Evolutionary conservation across 2,888 invertebrate genomes (phyloP).

Genomic region (Allolobophora icterica): DNA sequence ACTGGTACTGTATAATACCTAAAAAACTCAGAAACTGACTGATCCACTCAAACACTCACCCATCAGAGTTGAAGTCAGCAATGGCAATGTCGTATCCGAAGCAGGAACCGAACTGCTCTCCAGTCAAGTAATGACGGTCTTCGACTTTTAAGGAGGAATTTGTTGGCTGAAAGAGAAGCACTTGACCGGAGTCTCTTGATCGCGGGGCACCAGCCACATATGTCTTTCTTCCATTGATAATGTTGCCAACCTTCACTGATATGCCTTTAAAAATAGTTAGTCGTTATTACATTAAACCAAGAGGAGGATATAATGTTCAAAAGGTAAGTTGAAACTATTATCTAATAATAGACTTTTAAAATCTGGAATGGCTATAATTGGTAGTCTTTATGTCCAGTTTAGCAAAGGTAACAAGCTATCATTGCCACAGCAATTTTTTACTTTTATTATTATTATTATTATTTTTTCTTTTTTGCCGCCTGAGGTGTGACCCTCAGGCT

Average conservation of each 20-base stretch:
- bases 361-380: neutral
- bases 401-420: too few relatives aligned
- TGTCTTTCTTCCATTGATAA: conserved; percentile 35
- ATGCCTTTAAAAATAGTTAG: conserved; percentile 29
- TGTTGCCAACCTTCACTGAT: conserved; percentile 35
- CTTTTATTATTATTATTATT: too few relatives aligned
- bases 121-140: conserved; percentile 73
- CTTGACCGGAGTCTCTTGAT: conserved; percentile 84
- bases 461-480: too few relatives aligned
- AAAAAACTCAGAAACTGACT: too few relatives aligned
- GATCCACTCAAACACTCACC: conserved; percentile 69
- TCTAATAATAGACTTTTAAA: neutral
- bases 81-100: conserved; percentile 91
- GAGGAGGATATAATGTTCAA: neutral
- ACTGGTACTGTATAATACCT: too few relatives aligned
- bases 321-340: neutral
- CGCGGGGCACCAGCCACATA: conserved; percentile 90
- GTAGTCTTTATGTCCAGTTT: too few relatives aligned
- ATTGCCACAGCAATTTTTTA: too few relatives aligned
- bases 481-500: too few relatives aligned
- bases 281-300: neutral
- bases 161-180: conserved; percentile 69
- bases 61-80: conserved; percentile 92
- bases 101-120: conserved; percentile 91
- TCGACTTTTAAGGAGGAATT: conserved; percentile 18